Percentiles rank a stretch among this genome's conserved stretches.
Conservation (phyloP, 2,797 vertebrate species). For the Myripristis murdjan region DNA sequence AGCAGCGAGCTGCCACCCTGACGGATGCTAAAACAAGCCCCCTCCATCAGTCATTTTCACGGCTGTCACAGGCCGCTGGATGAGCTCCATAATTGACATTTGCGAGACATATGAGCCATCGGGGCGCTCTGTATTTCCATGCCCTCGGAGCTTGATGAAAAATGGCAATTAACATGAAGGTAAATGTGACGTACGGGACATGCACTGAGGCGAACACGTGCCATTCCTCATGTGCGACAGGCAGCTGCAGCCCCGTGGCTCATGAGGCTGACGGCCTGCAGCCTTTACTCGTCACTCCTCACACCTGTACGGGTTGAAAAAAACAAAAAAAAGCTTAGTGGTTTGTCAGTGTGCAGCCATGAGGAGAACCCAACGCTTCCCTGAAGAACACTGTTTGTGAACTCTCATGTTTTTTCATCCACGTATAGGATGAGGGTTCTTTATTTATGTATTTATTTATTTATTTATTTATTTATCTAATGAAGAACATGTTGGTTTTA, state of each 20-base stretch:
- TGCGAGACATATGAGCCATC: constrained; percentile 17
- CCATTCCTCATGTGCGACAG: neutral
- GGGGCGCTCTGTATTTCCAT: neutral
- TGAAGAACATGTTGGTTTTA: too few relatives aligned
- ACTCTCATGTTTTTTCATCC: too few relatives aligned
- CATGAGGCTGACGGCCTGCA: too few relatives aligned
- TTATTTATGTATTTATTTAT: too few relatives aligned
- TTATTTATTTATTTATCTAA: too few relatives aligned
- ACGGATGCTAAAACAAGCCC: neutral
- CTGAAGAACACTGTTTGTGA: too few relatives aligned
- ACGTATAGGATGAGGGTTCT: too few relatives aligned
- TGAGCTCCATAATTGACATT: constrained; percentile 22
- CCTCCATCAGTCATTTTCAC: neutral
- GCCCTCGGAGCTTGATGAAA: neutral
- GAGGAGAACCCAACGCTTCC: neutral
- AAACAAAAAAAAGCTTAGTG: neutral
- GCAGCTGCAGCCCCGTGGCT: neutral
- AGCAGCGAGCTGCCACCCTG: neutral
- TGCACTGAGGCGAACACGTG: neutral
- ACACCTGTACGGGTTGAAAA: neutral
- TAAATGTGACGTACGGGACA: neutral
- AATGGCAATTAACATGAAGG: constrained; percentile 10
- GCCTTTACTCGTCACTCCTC: constrained; percentile 8
- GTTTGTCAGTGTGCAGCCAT: neutral
- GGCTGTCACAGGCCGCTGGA: neutral